Evolutionary conservation across 2,888 invertebrate genomes (phyloP).

Genomic region (Gerris lacustris): DNA sequence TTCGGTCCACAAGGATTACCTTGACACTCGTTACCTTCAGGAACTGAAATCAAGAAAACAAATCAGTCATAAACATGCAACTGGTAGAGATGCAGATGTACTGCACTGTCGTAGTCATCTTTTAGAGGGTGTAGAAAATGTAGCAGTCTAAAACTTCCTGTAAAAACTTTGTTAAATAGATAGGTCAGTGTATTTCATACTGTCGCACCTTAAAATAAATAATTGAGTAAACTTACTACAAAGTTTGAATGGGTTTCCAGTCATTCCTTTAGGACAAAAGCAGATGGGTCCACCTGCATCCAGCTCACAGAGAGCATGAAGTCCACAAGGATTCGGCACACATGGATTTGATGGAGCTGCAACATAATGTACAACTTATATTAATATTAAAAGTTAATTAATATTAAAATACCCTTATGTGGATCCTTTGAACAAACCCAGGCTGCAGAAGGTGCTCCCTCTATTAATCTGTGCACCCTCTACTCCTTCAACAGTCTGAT

Average conservation of each 20-base stretch:
- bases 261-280: conserved; percentile 75
- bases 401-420: too few species aligned
- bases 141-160: too few species aligned
- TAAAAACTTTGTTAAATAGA: too few species aligned
- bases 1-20: conserved; percentile 74
- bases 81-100: background rate
- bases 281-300: conserved; percentile 79
- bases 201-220: too few species aligned
- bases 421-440: too few species aligned
- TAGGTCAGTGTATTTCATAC: too few species aligned
- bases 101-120: too few species aligned
- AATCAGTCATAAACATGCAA: conserved; percentile 8
- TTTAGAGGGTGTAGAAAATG: too few species aligned
- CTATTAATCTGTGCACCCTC: too few species aligned
- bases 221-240: conserved; percentile 59
- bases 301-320: conserved; percentile 68
- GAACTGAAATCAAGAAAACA: conserved; percentile 49
- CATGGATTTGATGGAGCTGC: conserved; percentile 64
- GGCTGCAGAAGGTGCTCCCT: too few species aligned
- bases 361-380: conserved; percentile 13
- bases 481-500: too few species aligned
- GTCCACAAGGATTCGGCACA: conserved; percentile 75
- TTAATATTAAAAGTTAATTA: too few species aligned
- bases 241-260: conserved; percentile 79
- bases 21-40: conserved; percentile 71